Conservation (phyloP, 2,113 vertebrate species). For the Fukomys damarensis region DNA sequence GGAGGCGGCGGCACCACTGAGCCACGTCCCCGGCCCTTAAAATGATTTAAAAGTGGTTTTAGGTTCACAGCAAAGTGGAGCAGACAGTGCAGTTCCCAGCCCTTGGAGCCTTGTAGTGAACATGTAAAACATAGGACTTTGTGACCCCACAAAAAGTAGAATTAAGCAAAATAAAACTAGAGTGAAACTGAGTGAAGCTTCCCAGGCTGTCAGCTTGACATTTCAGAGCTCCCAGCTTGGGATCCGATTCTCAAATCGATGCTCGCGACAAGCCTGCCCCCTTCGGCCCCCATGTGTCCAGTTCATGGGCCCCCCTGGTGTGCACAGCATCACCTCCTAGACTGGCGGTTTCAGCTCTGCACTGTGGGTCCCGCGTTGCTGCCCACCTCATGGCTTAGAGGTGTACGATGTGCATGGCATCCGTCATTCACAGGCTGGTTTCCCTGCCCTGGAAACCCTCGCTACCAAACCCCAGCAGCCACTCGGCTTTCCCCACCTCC, state of each 20-base stretch:
- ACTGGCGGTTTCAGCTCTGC: background rate
- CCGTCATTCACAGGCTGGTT: background rate
- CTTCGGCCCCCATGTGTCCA: background rate
- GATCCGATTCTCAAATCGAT: too few species aligned
- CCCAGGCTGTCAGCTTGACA: too few species aligned
- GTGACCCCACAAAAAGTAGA: too few species aligned
- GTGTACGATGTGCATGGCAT: fast-evolving
- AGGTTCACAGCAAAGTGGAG: background rate
- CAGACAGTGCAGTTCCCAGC: background rate
- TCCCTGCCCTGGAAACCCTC: background rate
- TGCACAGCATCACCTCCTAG: too few species aligned
- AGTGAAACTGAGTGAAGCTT: too few species aligned
- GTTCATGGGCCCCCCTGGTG: background rate
- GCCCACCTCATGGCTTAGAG: background rate
- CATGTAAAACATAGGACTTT: too few species aligned
- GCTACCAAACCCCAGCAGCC: background rate
- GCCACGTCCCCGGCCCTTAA: too few species aligned
- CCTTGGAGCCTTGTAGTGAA: too few species aligned
- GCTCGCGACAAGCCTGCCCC: too few species aligned
- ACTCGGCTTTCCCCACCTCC: background rate
- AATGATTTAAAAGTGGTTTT: constrained; percentile 11
- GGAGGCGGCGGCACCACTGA: too few species aligned
- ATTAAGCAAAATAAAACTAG: too few species aligned
- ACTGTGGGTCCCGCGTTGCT: background rate
- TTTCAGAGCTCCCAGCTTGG: too few species aligned